phyloP scores from a whole-genome alignment of 2,113 vertebrate genomes.

The Cairina moschata region DNA sequence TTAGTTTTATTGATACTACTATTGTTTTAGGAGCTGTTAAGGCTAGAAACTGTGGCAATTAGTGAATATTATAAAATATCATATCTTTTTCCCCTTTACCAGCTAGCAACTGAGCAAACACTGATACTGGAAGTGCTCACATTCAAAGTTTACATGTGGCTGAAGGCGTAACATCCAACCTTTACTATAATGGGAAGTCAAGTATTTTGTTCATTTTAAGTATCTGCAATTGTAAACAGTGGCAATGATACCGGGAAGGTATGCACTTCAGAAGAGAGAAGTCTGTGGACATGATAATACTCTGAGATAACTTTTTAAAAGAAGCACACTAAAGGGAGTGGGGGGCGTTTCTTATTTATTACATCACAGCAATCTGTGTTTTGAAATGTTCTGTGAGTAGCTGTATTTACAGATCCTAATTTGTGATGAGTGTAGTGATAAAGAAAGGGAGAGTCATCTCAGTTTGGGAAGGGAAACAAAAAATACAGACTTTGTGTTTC shows the following conservation, averaged over 20 bases:
- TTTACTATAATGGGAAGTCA: conserved; percentile 18
- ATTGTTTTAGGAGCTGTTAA: background rate
- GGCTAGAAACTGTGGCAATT: background rate
- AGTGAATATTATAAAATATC: background rate
- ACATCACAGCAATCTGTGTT: conserved; percentile 21
- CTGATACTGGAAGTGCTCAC: background rate
- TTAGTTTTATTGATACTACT: background rate
- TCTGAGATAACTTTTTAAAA: conserved; percentile 38
- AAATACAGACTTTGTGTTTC: background rate
- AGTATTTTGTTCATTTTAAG: conserved; percentile 52
- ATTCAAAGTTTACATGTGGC: background rate
- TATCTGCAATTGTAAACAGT: conserved; percentile 38
- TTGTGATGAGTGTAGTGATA: background rate
- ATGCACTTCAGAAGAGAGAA: conserved; percentile 26
- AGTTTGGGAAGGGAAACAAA: background rate
- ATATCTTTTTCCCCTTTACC: background rate
- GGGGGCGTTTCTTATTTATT: background rate
- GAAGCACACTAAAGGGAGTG: background rate
- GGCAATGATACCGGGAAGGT: conserved; percentile 41
- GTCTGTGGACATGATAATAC: background rate
- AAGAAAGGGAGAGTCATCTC: background rate
- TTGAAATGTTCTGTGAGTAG: conserved; percentile 27
- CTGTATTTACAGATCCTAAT: conserved; percentile 33
- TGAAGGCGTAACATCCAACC: conserved; percentile 10
- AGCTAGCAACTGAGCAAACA: background rate